phyloP scores from a whole-genome alignment of 2,113 vertebrate species.

The Donacobius atricapilla region DNA sequence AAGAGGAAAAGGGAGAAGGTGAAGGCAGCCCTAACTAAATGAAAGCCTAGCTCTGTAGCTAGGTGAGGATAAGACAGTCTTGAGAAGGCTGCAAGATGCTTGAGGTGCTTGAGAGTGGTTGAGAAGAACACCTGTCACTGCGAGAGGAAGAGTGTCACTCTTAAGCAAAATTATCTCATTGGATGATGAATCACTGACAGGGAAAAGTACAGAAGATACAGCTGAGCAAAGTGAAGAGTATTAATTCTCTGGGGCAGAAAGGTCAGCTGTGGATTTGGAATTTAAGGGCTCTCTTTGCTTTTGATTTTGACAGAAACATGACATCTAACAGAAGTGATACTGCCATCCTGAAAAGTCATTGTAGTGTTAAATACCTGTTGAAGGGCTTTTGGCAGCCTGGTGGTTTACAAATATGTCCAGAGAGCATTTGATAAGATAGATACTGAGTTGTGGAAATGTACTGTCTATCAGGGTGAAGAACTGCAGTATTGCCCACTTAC shows the following conservation, averaged over 20 bases:
- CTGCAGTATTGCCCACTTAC: background rate
- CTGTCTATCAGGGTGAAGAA: background rate
- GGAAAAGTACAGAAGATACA: background rate
- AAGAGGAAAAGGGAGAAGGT: background rate
- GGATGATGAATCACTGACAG: background rate
- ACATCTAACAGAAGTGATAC: background rate
- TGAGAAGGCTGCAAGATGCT: background rate
- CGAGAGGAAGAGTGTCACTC: background rate
- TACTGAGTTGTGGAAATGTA: background rate
- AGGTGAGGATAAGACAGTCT: background rate
- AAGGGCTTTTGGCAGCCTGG: constrained; percentile 7
- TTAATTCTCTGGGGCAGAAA: background rate
- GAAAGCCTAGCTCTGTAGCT: background rate
- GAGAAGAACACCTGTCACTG: background rate
- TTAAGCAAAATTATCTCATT: background rate
- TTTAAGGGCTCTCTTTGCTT: background rate
- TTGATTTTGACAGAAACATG: constrained; percentile 9
- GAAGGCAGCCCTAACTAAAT: background rate
- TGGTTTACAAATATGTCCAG: background rate
- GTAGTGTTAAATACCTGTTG: constrained; percentile 20
- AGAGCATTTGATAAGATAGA: background rate
- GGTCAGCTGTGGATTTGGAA: background rate
- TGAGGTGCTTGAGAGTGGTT: background rate
- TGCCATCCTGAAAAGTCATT: background rate
- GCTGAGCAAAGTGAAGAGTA: background rate